Conservation (phyloP, 1,140 invertebrate species). For the Aphis gossypii region DNA sequence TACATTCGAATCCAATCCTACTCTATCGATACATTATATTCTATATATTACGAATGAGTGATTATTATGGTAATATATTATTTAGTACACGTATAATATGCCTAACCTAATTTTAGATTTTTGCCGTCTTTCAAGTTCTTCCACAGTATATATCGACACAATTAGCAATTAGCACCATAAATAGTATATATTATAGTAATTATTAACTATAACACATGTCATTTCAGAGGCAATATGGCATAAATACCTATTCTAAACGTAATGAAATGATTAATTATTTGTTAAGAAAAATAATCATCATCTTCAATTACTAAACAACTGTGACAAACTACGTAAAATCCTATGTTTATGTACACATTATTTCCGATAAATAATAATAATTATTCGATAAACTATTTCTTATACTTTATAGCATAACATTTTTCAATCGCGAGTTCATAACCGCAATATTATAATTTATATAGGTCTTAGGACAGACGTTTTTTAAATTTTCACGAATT, state of each 20-base stretch:
- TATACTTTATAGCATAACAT: background rate
- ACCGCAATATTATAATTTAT: no score
- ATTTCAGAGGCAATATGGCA: background rate
- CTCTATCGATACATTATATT: background rate
- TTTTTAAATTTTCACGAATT: background rate
- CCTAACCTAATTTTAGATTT: background rate
- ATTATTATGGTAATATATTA: background rate
- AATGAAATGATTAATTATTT: no score
- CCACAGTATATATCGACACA: background rate
- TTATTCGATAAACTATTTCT: background rate
- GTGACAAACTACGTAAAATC: background rate
- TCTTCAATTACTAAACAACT: background rate
- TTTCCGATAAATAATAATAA: background rate
- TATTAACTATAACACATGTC: background rate
- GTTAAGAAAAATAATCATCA: background rate
- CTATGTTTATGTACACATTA: background rate
- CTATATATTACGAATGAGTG: background rate
- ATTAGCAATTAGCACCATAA: background rate
- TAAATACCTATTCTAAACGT: background rate
- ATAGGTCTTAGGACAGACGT: background rate
- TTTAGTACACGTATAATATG: background rate
- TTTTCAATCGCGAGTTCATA: background rate
- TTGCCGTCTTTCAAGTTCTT: background rate
- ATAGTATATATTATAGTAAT: background rate
- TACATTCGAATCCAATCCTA: background rate